Evolutionary conservation across 2,797 vertebrate species (phyloP).

Genomic region (Chaenodraco wilsoni): DNA sequence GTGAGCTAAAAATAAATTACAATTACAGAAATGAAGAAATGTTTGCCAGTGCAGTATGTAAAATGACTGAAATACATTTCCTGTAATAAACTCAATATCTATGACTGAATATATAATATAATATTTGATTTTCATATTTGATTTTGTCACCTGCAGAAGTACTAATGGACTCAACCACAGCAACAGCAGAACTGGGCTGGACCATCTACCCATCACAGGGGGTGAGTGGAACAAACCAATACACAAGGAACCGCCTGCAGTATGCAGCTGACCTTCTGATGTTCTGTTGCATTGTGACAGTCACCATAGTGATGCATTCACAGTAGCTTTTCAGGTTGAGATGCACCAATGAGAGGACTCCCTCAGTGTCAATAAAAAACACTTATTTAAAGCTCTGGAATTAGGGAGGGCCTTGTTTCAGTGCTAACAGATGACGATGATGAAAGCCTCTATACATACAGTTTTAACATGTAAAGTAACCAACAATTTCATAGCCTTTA

Average conservation of each 20-base stretch:
- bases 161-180: slow-evolving; percentile 96
- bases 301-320: background rate
- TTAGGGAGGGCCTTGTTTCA: too few relatives aligned
- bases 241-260: background rate
- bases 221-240: slow-evolving; percentile 82
- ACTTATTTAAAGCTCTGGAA: too few relatives aligned
- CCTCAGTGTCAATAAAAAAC: too few relatives aligned
- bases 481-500: too few relatives aligned
- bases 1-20: background rate
- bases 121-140: background rate
- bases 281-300: background rate
- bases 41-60: too few relatives aligned
- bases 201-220: slow-evolving; percentile 91
- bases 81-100: background rate
- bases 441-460: background rate
- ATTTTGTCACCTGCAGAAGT: slow-evolving; percentile 84
- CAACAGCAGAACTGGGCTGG: slow-evolving; percentile 96
- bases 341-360: background rate
- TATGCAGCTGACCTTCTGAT: background rate
- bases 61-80: background rate
- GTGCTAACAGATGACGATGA: background rate
- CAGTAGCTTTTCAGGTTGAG: background rate
- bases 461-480: background rate
- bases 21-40: background rate
- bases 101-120: background rate